Conservation (phyloP, 2,888 invertebrate genomes). For the Hybos culiciformis region DNA sequence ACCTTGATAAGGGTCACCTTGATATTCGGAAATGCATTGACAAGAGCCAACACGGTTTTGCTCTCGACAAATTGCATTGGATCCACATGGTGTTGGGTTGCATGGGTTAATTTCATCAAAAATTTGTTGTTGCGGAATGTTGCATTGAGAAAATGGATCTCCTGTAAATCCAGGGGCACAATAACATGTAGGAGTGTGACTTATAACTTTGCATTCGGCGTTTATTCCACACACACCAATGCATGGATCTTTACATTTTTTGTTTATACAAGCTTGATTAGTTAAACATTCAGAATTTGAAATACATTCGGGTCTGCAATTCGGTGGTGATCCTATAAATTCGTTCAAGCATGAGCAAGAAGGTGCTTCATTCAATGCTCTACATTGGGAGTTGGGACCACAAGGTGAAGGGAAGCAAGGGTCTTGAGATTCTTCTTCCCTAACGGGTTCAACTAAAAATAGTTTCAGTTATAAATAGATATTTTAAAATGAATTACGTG, state of each 20-base stretch:
- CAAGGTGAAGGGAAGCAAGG: slow-evolving; percentile 67
- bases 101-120: slow-evolving; percentile 47
- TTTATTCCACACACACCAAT: slow-evolving; percentile 46
- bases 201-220: slow-evolving; percentile 46
- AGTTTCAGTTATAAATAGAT: no score
- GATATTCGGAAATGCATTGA: slow-evolving; percentile 53
- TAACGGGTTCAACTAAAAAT: slow-evolving; percentile 17
- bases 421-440: slow-evolving; percentile 34
- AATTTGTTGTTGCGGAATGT: slow-evolving; percentile 20
- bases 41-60: slow-evolving; percentile 53
- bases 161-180: slow-evolving; percentile 46
- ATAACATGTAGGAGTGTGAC: slow-evolving; percentile 56
- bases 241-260: slow-evolving; percentile 54
- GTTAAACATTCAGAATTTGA: slow-evolving; percentile 50
- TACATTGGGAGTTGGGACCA: slow-evolving; percentile 58
- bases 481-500: no score
- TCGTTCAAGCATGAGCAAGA: slow-evolving; percentile 54
- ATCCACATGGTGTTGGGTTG: slow-evolving; percentile 67
- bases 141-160: slow-evolving; percentile 33
- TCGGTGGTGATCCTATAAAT: slow-evolving; percentile 55
- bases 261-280: slow-evolving; percentile 48
- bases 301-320: slow-evolving; percentile 61
- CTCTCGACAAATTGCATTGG: slow-evolving; percentile 57
- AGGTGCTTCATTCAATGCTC: slow-evolving; percentile 33
- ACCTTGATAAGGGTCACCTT: slow-evolving; percentile 64